Percentiles rank a stretch among this genome's conserved stretches.
These are phyloP conservation scores for Mythimna vitellina DNA, from an alignment of 2,888 invertebrate genomes.

Conservation along the genomic window DNA sequence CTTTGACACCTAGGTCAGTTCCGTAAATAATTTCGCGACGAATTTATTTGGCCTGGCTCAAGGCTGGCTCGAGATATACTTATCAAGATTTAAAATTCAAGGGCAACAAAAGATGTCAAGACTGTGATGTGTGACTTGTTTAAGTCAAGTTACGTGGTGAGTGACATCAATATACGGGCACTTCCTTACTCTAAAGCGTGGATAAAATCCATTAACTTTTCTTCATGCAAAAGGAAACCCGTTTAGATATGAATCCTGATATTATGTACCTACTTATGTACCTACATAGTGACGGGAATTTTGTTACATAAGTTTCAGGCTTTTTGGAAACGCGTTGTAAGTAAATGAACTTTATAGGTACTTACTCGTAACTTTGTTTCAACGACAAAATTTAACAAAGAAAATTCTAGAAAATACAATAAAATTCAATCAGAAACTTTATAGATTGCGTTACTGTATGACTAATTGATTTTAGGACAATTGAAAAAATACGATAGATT, in stretches of 20 bases:
- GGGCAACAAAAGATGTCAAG: neutral
- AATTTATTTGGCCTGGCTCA: constrained; percentile 29
- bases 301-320: neutral
- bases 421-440: neutral
- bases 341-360: neutral
- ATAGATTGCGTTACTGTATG: constrained; percentile 24
- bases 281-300: neutral
- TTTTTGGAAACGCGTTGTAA: neutral
- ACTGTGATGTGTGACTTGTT: too few relatives aligned
- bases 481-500: constrained; percentile 27
- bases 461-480: constrained; percentile 27
- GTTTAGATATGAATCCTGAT: neutral
- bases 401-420: constrained; percentile 13
- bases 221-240: neutral
- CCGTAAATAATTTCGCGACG: constrained; percentile 41
- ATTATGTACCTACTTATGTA: neutral
- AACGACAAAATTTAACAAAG: neutral
- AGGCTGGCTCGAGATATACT: constrained; percentile 1
- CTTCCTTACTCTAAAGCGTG: neutral
- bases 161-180: too few relatives aligned
- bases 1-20: constrained; percentile 50
- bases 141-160: too few relatives aligned
- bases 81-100: neutral
- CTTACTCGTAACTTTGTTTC: neutral
- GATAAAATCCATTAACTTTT: neutral